Evolutionary conservation across 2,888 invertebrate species (phyloP), one percentile per base, ranked within the genome.

Genomic region (Drosophila eohydei): DNA sequence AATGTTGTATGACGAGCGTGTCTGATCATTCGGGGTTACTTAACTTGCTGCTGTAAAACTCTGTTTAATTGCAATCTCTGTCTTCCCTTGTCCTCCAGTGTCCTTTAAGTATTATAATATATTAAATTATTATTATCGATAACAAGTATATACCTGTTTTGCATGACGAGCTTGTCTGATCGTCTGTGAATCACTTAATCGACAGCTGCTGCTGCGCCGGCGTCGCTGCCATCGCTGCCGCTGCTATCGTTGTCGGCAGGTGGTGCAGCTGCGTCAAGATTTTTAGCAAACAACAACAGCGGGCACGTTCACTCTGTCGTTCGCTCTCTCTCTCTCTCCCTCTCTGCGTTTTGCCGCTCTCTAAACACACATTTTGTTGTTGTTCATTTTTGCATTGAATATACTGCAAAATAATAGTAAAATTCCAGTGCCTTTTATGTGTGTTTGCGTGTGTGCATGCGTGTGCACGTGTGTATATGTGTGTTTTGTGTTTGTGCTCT

Each of bases 141-240:
- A 52, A n/a, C 32, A n/a, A 43, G 21, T 28, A 12, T 6, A 30
- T 61, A 44, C 30, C 56, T 50, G 34, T 66, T 61, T 41, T 67
- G 79, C 41, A 78, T 80, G 78, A 80, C 36, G 4, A 0, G 6
- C 41, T 4, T 6, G 75, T 26, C 60, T 78, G 69, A 80, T 65
- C 81, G 80, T 80, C 21, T n/a, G 7, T 26, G 43, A 78, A 8
- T 51, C 48, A 32, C 48, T 62, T 51, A 60, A 40, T 14, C 62
- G 73, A 76, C 86, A 86, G 83, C 86, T 83, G 78, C 85, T 85
- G 86, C 82, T 82, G 80, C 85, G 82, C 83, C 82, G 82, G 83
- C 82, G 85, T 84, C 80, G 79, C 79, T 66, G 81, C 65, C 62
- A 43, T 21, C 52, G 55, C 21, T 70, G 58, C 58, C 30, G 48